These are phyloP conservation scores for Dusona sp. DNA, from an alignment of 2,888 invertebrate species.

Conservation along the genomic window DNA sequence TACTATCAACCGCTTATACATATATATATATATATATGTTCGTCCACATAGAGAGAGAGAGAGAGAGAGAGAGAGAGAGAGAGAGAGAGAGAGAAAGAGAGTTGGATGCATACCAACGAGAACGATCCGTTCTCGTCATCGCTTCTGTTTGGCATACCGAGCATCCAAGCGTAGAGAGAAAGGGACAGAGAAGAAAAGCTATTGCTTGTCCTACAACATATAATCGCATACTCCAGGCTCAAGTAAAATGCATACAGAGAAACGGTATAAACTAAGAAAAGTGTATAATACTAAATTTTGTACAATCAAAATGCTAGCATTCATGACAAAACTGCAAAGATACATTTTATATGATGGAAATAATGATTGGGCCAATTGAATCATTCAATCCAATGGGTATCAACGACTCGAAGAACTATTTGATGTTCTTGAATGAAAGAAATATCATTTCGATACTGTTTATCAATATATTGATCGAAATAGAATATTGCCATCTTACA, in stretches of 20 bases:
- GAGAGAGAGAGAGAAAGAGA: slow-evolving; percentile 2
- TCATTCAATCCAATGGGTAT: too few relatives aligned
- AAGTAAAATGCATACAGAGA: slow-evolving; percentile 22
- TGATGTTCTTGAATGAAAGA: not conserved
- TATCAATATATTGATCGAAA: not conserved
- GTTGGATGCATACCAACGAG: slow-evolving; percentile 1
- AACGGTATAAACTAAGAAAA: not conserved
- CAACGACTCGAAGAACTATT: not conserved
- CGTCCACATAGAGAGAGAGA: not conserved
- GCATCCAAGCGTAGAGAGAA: slow-evolving; percentile 27
- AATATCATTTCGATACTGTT: not conserved
- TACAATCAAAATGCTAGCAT: too few relatives aligned
- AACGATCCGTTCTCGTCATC: slow-evolving; percentile 71
- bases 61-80: not conserved
- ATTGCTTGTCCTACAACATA: not conserved
- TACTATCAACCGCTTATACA: slow-evolving; percentile 28
- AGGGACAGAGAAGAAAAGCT: slow-evolving; percentile 13
- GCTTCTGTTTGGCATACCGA: slow-evolving; percentile 84
- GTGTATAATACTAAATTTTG: not conserved
- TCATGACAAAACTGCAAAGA: too few relatives aligned
- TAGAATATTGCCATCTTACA: too few relatives aligned
- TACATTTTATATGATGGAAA: too few relatives aligned
- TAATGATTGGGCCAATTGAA: too few relatives aligned
- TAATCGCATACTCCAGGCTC: not conserved
- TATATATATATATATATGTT: not conserved